Conservation (phyloP, 2,113 vertebrate genomes). For the Microtus montanus region DNA sequence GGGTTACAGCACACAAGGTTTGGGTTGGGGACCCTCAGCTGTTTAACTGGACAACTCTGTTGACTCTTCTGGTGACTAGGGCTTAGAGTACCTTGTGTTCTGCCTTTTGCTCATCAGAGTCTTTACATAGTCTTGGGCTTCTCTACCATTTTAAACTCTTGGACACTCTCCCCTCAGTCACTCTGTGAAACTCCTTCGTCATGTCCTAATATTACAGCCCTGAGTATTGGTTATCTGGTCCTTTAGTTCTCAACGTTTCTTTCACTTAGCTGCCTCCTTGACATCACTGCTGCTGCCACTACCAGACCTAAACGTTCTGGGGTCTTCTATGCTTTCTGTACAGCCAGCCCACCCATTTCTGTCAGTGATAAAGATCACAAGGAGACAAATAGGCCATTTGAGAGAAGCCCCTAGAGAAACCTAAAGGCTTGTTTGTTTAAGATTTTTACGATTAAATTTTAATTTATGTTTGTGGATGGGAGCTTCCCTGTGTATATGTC, state of each 20-base stretch:
- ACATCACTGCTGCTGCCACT: neutral
- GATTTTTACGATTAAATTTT: neutral
- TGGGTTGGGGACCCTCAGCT: neutral
- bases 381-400: neutral
- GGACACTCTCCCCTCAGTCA: neutral
- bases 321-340: neutral
- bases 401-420: neutral
- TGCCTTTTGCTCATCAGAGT: neutral
- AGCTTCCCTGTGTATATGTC: neutral
- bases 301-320: neutral
- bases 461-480: neutral
- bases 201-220: neutral
- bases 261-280: neutral
- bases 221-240: neutral
- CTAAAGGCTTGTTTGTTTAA: neutral
- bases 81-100: neutral
- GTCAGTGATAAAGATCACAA: neutral
- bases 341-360: neutral
- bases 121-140: too few species aligned
- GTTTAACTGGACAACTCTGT: neutral
- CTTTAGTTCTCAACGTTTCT: neutral
- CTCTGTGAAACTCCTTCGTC: neutral
- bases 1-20: neutral
- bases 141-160: neutral
- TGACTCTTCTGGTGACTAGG: too few species aligned